These are phyloP conservation scores for Eupelmus urozonus DNA, from an alignment of 2,888 invertebrate genomes.

Conservation along the genomic window DNA sequence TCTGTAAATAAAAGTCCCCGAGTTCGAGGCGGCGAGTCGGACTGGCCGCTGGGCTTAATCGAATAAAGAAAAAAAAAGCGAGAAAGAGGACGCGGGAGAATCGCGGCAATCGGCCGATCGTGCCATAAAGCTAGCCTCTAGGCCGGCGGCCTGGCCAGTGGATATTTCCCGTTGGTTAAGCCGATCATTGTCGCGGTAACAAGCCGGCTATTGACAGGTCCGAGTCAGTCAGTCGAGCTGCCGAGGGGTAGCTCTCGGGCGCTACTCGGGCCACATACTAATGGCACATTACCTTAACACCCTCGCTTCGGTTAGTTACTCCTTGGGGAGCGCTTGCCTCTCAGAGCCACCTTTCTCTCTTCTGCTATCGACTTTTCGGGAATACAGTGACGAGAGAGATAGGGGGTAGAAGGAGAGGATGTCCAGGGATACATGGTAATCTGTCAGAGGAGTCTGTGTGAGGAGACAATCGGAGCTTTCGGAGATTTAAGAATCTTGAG, in stretches of 20 bases:
- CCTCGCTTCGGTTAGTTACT: constrained; percentile 58
- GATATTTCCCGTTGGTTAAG: constrained; percentile 66
- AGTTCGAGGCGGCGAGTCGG: background rate
- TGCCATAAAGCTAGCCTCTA: no score
- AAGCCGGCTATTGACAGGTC: constrained; percentile 68
- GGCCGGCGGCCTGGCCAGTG: constrained; percentile 38
- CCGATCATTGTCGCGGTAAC: constrained; percentile 68
- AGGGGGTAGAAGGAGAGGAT: background rate
- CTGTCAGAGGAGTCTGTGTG: background rate
- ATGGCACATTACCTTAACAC: constrained; percentile 60
- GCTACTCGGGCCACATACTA: constrained; percentile 59
- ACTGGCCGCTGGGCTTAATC: constrained; percentile 17
- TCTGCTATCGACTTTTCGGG: constrained; percentile 29
- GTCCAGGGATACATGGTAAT: background rate
- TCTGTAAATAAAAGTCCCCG: constrained; percentile 7
- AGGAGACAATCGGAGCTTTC: background rate
- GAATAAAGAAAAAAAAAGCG: constrained; percentile 4
- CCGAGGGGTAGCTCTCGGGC: no score
- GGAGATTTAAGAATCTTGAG: background rate
- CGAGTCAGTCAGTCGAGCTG: background rate
- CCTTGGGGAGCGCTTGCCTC: constrained; percentile 49
- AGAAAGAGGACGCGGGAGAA: background rate
- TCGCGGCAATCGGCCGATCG: background rate
- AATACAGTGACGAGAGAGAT: background rate
- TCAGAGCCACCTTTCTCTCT: background rate